These are phyloP conservation scores for Callipepla squamata DNA, from an alignment of 2,113 vertebrate species.

Conservation along the genomic window DNA sequence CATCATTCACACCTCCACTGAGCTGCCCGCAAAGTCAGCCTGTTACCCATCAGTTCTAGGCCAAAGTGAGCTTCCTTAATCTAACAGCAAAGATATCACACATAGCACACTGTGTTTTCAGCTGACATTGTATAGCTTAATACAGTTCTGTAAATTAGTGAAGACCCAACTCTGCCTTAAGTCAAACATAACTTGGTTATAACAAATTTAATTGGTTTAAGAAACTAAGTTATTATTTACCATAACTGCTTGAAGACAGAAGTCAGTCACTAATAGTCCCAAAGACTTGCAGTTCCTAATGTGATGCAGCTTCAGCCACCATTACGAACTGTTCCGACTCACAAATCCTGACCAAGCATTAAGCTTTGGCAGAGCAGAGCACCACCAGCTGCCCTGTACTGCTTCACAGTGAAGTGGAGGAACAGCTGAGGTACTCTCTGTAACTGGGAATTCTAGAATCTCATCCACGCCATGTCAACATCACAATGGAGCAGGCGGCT, in stretches of 20 bases:
- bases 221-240: not conserved
- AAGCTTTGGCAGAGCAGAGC: not conserved
- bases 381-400: not conserved
- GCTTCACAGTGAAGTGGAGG: not conserved
- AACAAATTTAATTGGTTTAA: not conserved
- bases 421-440: accelerated
- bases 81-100: not conserved
- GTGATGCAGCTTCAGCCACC: not conserved
- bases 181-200: not conserved
- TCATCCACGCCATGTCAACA: accelerated
- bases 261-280: not conserved
- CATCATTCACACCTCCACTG: not conserved
- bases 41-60: accelerated
- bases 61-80: not conserved
- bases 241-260: not conserved
- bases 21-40: not conserved
- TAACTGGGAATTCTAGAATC: not conserved
- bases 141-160: not conserved
- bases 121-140: not conserved
- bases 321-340: not conserved
- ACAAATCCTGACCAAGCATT: accelerated
- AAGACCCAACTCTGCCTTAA: not conserved
- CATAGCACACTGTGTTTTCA: not conserved
- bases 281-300: not conserved
- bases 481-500: not conserved